phyloP scores from a whole-genome alignment of 2,797 vertebrate species.

The Atherinosoma microstoma region DNA sequence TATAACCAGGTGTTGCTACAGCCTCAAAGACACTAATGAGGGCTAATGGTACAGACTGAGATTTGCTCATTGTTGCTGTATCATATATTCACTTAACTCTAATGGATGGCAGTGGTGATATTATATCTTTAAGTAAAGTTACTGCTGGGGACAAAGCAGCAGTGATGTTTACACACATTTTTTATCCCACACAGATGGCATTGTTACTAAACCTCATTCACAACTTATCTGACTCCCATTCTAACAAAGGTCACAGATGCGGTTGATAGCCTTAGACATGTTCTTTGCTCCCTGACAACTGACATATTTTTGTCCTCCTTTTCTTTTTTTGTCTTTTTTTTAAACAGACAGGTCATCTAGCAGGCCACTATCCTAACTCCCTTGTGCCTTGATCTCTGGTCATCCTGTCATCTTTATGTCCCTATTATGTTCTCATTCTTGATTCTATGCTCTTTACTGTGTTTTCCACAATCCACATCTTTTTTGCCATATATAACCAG shows the following conservation, averaged over 20 bases:
- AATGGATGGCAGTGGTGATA: background rate
- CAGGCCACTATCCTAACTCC: conserved; percentile 16
- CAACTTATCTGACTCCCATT: background rate
- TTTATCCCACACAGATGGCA: background rate
- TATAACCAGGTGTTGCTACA: no score
- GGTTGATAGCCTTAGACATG: background rate
- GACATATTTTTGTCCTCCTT: background rate
- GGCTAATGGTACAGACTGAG: background rate
- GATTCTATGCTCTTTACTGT: conserved; percentile 4
- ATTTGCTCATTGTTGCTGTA: background rate
- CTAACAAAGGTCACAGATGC: background rate
- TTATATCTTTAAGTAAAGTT: background rate
- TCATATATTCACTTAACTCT: background rate
- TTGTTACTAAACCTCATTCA: no score
- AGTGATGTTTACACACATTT: background rate
- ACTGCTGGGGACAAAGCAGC: background rate
- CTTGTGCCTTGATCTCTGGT: conserved; percentile 5
- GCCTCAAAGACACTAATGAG: background rate
- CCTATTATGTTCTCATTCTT: background rate
- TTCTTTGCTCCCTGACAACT: background rate
- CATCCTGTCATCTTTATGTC: conserved; percentile 32
- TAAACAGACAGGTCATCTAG: conserved; percentile 32
- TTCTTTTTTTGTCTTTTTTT: conserved; percentile 5
- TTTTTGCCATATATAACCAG: conserved; percentile 11
- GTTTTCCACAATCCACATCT: conserved; percentile 29